Base-by-base conservation (phyloP, 2,888 invertebrate genomes). In the Limnephilus auricula region DNA sequence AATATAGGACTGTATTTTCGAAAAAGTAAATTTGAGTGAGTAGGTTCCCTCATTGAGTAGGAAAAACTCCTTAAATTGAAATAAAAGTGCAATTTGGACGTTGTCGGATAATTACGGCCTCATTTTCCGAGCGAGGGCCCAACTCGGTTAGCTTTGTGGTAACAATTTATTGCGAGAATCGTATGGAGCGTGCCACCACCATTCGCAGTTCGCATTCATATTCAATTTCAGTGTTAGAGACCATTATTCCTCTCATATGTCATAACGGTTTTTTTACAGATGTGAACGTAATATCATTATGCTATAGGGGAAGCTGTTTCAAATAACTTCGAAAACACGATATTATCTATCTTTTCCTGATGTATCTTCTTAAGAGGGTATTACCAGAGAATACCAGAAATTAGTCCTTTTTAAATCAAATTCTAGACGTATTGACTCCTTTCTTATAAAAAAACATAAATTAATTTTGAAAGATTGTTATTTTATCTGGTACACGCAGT, bases 51-150 rank as follows among this genome's bases (percentile, higher is more conserved):
- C 37, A 34, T 83, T 37, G 3, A 25, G 34, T 10, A 32, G 34
- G 6, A 25, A 82, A 83, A 83, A 83, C 83, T 25, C 37, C 37
- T 83, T 37, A 32, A 83, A 40, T 30, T 37, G 31, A 86, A 45
- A 45, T 45, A 50, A 86, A 65, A 86, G 31, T 86, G 50, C 84
- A 85, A 40, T 85, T 85, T 40, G n/a, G 37, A 85, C 84, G 84
- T 45, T 85, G 25, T 40, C 25, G 31, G 31, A 50, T 65, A 50
- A 86, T 86, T 50, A 31, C 32, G 15, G 30, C 30, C 65, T 45
- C 45, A 86, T 86, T 86, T 86, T 31, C 65, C 45, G 50, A 86
- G 45, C 30, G 50, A 86, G 50, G 86, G 40, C 30, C 45, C 40
- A 50, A 31, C 31, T 32, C 86, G 18, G n/a, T 50, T 31, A 13